These are phyloP conservation scores for Anabacerthia variegaticeps DNA, from an alignment of 2,797 vertebrate species.

Conservation along the genomic window DNA sequence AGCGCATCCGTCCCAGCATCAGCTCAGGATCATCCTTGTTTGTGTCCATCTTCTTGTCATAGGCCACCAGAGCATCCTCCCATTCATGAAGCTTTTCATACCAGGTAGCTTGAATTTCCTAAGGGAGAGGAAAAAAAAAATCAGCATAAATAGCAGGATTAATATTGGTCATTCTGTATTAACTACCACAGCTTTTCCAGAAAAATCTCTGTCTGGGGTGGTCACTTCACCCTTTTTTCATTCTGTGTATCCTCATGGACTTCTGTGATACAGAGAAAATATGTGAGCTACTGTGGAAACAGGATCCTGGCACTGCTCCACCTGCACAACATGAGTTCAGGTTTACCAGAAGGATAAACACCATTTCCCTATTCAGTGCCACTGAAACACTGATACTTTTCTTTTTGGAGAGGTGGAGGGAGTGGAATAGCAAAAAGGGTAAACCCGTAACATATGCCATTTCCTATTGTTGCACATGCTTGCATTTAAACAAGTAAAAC, in stretches of 20 bases:
- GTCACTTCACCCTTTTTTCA: not conserved
- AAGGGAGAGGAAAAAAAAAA: not conserved
- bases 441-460: not conserved
- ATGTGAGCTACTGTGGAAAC: not conserved
- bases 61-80: constrained; percentile 95
- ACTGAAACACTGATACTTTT: not conserved
- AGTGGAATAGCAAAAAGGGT: not conserved
- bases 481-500: not conserved
- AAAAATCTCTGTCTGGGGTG: not conserved
- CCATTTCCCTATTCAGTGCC: not conserved
- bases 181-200: not conserved
- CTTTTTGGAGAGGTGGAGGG: not conserved
- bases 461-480: not conserved
- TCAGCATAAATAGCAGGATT: not conserved
- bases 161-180: not conserved
- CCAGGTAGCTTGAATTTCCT: constrained; percentile 99
- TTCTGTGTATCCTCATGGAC: not conserved
- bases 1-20: constrained; percentile 96
- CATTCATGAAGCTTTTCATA: constrained; percentile 99
- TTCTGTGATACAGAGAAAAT: not conserved
- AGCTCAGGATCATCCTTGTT: constrained; percentile 98
- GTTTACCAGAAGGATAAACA: not conserved
- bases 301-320: not conserved
- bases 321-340: not conserved
- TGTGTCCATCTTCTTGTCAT: constrained; percentile 97